Percentiles rank a stretch among this genome's conserved stretches.
These are phyloP conservation scores for Columbina picui DNA, from an alignment of 2,113 vertebrate species.

Conservation along the genomic window DNA sequence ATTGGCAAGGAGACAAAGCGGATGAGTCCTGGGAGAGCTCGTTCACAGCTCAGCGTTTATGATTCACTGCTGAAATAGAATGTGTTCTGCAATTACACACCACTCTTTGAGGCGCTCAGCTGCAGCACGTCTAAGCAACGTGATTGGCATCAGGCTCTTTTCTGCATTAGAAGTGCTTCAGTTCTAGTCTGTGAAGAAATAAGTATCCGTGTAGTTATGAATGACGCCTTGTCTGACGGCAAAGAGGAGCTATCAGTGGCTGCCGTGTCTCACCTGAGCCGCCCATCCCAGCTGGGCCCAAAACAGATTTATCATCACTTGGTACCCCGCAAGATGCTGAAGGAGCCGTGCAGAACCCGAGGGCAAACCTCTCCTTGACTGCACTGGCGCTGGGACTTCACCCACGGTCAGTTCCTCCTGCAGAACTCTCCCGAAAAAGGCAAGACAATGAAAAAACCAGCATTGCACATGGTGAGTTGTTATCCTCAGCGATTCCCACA, in stretches of 20 bases:
- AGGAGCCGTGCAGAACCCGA: not conserved
- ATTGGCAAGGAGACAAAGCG: not conserved
- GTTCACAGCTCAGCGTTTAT: not conserved
- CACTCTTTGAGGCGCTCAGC: not conserved
- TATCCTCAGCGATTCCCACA: constrained; percentile 5
- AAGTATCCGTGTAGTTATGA: accelerated
- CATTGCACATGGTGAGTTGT: not conserved
- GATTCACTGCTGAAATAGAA: not conserved
- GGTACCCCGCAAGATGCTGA: not conserved
- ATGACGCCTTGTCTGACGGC: accelerated
- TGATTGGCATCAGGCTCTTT: accelerated
- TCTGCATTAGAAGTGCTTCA: accelerated
- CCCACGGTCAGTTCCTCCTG: not conserved
- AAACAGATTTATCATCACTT: not conserved
- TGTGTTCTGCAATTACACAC: accelerated
- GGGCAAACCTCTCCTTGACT: not conserved
- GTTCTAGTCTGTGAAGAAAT: not conserved
- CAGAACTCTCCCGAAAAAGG: not conserved
- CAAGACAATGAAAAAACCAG: not conserved
- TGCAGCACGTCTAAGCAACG: not conserved
- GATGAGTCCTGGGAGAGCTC: not conserved
- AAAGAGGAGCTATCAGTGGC: not conserved
- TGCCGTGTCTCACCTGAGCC: not conserved
- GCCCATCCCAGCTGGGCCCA: accelerated
- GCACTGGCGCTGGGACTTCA: not conserved